phyloP scores from a whole-genome alignment of 2,113 vertebrate genomes.

The Lagenorhynchus albirostris region DNA sequence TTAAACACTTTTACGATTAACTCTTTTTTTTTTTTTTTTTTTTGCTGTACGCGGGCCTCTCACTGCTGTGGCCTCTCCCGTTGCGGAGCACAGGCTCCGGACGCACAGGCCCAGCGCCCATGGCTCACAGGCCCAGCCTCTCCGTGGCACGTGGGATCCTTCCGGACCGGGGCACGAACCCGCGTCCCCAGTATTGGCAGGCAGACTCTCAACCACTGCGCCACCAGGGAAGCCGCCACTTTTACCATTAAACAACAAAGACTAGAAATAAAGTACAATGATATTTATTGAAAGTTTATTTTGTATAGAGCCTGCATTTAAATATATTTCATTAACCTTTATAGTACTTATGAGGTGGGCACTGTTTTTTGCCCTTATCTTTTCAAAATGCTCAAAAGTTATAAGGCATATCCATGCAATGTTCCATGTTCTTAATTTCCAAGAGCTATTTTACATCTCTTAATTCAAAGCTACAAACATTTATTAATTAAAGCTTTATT shows the following conservation, averaged over 20 bases:
- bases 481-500: neutral
- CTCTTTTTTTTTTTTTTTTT: too few relatives aligned
- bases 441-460: neutral
- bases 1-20: neutral
- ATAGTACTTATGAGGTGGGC: neutral
- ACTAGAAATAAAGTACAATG: neutral
- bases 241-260: conserved; percentile 11
- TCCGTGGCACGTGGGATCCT: too few relatives aligned
- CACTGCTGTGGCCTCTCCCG: too few relatives aligned
- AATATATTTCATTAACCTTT: neutral
- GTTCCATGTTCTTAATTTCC: neutral
- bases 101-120: too few relatives aligned
- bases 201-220: too few relatives aligned
- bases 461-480: neutral
- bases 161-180: too few relatives aligned
- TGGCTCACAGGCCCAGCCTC: too few relatives aligned
- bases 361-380: neutral
- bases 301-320: neutral
- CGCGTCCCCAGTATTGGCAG: too few relatives aligned
- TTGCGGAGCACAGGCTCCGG: too few relatives aligned
- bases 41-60: too few relatives aligned
- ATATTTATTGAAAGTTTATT: neutral
- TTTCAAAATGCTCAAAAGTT: neutral
- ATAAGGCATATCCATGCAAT: neutral
- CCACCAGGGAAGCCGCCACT: neutral